Conservation (phyloP, 1,140 invertebrate genomes). For the Drosophila lini region DNA sequence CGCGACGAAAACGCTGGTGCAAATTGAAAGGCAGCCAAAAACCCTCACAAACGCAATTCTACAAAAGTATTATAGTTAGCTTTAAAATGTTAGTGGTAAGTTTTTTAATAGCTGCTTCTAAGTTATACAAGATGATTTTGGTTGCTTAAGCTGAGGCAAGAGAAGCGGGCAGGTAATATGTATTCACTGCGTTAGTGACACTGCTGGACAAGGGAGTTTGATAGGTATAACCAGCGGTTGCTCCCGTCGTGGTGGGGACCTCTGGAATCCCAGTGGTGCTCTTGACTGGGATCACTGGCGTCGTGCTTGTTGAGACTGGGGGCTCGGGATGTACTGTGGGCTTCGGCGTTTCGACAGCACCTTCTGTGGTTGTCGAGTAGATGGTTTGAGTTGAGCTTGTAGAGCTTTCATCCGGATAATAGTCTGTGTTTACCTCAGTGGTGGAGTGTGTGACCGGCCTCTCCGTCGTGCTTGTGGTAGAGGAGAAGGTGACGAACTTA, state of each 20-base stretch:
- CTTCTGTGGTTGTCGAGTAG: constrained; percentile 71
- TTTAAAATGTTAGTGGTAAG: constrained; percentile 9
- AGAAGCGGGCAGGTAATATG: constrained; percentile 49
- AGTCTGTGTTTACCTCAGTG: constrained; percentile 77
- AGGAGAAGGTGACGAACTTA: constrained; percentile 38
- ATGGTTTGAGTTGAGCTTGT: constrained; percentile 68
- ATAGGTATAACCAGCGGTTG: constrained; percentile 40
- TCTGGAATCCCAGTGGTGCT: constrained; percentile 26
- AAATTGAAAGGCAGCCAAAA: constrained; percentile 12
- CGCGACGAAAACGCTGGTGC: constrained; percentile 26
- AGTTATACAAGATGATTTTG: background rate
- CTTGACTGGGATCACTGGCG: constrained; percentile 15
- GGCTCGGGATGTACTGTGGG: constrained; percentile 65
- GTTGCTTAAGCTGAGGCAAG: constrained; percentile 16
- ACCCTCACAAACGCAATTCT: constrained; percentile 11
- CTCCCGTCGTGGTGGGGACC: constrained; percentile 10
- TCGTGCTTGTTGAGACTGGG: constrained; percentile 51
- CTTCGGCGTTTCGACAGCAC: constrained; percentile 55
- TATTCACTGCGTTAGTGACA: constrained; percentile 14
- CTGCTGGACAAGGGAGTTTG: constrained; percentile 15
- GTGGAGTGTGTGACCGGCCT: constrained; percentile 47
- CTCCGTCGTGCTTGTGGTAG: constrained; percentile 48
- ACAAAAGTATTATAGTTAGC: constrained; percentile 11
- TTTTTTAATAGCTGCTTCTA: constrained; percentile 8
- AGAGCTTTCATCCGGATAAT: constrained; percentile 60